A percentile compares a stretch with the other conserved stretches of the same genome.
Conservation (phyloP, 2,888 invertebrate genomes). For the Oegoconia quadripuncta region DNA sequence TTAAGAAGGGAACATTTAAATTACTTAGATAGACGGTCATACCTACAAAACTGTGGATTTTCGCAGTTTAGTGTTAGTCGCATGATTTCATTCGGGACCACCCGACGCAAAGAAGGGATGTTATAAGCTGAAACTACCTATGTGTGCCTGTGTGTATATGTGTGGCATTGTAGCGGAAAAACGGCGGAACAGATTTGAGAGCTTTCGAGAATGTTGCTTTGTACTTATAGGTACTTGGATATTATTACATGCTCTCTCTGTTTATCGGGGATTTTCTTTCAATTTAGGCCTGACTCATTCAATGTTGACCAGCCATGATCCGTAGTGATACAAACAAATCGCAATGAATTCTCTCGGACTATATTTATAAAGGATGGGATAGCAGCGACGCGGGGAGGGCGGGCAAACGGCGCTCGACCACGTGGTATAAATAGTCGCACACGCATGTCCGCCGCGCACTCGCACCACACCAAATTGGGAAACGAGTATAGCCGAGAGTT, state of each 20-base stretch:
- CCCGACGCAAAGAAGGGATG: no score
- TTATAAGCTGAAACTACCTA: neutral
- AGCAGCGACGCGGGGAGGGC: slow-evolving; percentile 21
- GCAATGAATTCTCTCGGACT: slow-evolving; percentile 65
- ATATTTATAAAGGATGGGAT: slow-evolving; percentile 60
- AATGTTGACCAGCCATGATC: slow-evolving; percentile 6
- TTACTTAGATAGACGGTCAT: no score
- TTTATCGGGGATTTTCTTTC: no score
- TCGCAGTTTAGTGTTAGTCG: no score
- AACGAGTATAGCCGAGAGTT: slow-evolving; percentile 44
- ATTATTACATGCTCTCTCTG: no score
- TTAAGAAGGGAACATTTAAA: no score
- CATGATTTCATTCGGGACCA: neutral
- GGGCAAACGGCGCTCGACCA: slow-evolving; percentile 37
- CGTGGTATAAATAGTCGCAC: slow-evolving; percentile 70
- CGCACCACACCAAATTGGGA: slow-evolving; percentile 70
- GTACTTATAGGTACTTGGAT: no score
- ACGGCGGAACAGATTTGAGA: no score
- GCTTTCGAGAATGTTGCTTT: no score
- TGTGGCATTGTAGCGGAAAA: no score
- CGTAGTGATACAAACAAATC: slow-evolving; percentile 38
- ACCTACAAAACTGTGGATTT: no score
- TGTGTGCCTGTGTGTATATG: no score
- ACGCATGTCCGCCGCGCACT: slow-evolving; percentile 56
- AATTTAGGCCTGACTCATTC: slow-evolving; percentile 4